Conservation (phyloP, 2,797 vertebrate species). For the Hippocampus kuda region DNA sequence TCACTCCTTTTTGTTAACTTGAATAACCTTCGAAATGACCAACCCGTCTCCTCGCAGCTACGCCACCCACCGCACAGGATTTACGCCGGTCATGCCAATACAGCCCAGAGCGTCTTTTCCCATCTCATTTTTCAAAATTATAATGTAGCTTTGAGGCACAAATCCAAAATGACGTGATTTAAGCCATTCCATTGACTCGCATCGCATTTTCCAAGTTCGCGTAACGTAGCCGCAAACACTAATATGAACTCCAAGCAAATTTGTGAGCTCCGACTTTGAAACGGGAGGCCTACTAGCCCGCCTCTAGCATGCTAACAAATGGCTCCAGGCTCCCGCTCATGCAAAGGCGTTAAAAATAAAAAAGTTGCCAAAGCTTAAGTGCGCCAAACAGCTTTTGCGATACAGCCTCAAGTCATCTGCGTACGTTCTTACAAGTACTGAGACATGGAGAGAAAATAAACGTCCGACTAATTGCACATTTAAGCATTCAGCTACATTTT, state of each 20-base stretch:
- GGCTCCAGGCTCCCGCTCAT: background rate
- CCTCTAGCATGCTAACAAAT: background rate
- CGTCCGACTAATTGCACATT: conserved; percentile 19
- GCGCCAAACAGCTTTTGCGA: conserved; percentile 6
- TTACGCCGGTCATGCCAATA: too few relatives aligned
- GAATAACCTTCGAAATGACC: too few relatives aligned
- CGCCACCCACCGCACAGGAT: too few relatives aligned
- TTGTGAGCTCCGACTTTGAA: background rate
- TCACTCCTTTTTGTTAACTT: too few relatives aligned
- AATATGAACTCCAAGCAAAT: background rate
- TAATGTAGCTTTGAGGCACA: background rate
- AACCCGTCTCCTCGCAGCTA: too few relatives aligned
- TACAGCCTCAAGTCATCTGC: conserved; percentile 12
- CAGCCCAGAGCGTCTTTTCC: too few relatives aligned
- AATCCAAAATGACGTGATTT: background rate
- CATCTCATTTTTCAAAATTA: background rate
- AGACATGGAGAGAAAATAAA: conserved; percentile 8
- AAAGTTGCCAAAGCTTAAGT: conserved; percentile 1
- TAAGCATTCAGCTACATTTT: conserved; percentile 11
- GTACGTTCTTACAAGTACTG: conserved; percentile 11
- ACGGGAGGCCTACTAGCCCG: background rate
- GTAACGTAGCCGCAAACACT: background rate
- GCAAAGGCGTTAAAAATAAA: background rate
- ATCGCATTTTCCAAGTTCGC: background rate
- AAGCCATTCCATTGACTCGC: background rate